These are phyloP conservation scores for Pollenia angustigena DNA, from an alignment of 2,888 invertebrate genomes.

Conservation along the genomic window DNA sequence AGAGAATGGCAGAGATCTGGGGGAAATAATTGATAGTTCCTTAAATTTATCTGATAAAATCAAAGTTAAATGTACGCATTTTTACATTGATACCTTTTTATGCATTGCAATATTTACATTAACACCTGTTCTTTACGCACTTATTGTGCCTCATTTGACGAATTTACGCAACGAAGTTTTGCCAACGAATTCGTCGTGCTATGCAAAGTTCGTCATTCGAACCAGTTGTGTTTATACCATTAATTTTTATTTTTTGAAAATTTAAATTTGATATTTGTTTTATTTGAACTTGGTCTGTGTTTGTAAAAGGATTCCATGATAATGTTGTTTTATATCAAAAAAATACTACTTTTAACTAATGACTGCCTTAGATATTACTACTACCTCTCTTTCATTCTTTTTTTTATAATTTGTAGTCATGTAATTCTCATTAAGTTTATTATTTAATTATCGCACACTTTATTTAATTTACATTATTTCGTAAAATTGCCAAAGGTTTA, in stretches of 20 bases:
- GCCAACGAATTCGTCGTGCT: too few species aligned
- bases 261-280: conserved; percentile 23
- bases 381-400: conserved; percentile 70
- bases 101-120: too few species aligned
- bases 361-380: conserved; percentile 73
- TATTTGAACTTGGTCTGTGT: conserved; percentile 49
- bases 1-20: too few species aligned
- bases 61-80: background rate
- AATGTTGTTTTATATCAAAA: conserved; percentile 33
- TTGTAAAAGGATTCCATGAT: conserved; percentile 52
- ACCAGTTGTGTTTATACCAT: too few species aligned
- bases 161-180: too few species aligned
- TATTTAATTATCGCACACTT: conserved; percentile 24
- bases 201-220: too few species aligned
- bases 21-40: too few species aligned
- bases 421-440: conserved; percentile 44
- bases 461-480: conserved; percentile 9
- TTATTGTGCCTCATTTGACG: too few species aligned
- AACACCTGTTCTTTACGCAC: too few species aligned
- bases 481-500: conserved; percentile 69
- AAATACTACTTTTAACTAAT: conserved; percentile 52
- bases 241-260: background rate
- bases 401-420: conserved; percentile 55
- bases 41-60: conserved; percentile 8
- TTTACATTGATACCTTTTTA: background rate